Conservation (phyloP, 2,888 invertebrate species). For the Mesoligia furuncula region DNA sequence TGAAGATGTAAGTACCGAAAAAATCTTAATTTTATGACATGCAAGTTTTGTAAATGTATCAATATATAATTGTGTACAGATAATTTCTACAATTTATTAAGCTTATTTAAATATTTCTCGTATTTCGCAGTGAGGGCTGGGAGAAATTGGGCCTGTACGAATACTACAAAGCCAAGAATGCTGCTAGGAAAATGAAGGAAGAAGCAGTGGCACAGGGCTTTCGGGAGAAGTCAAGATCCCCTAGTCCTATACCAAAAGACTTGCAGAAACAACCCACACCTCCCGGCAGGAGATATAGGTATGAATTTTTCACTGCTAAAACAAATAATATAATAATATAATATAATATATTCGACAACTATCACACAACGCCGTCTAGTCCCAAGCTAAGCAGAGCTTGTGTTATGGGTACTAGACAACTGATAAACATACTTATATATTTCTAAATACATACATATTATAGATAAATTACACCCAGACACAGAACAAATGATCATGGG, state of each 20-base stretch:
- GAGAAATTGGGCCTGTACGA: conserved; percentile 99
- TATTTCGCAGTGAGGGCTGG: conserved; percentile 96
- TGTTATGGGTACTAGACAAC: no score
- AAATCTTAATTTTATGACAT: neutral
- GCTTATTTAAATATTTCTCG: conserved; percentile 8
- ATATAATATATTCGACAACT: no score
- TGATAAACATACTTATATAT: no score
- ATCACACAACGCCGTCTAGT: no score
- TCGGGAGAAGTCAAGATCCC: conserved; percentile 93
- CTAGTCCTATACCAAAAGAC: conserved; percentile 94
- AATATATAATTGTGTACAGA: neutral
- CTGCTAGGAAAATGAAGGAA: conserved; percentile 96
- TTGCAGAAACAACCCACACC: conserved; percentile 93
- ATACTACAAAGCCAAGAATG: conserved; percentile 98
- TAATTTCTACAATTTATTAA: neutral
- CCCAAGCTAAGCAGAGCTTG: no score
- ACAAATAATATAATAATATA: no score
- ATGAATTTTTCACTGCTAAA: conserved; percentile 35
- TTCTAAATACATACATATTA: no score
- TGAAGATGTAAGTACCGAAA: neutral
- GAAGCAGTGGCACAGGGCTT: conserved; percentile 94
- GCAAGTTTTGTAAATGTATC: neutral
- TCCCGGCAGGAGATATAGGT: conserved; percentile 94
- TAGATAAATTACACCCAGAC: no score
- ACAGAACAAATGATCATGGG: no score